phyloP scores from a whole-genome alignment of 2,888 invertebrate species.

The Caenorhabditis zanzibari region DNA sequence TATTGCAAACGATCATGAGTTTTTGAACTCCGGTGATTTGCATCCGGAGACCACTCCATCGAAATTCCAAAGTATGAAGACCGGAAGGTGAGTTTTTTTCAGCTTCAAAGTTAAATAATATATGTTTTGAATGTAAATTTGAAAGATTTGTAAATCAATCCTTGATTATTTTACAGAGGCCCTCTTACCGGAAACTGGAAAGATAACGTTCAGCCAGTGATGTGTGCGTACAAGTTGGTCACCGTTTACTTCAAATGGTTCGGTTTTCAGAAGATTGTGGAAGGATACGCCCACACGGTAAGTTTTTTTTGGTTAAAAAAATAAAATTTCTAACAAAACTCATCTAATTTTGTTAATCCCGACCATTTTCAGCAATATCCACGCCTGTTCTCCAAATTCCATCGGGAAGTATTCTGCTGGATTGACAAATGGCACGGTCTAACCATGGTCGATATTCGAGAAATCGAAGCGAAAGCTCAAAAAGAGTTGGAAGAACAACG shows the following conservation, averaged over 20 bases:
- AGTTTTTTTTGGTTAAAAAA: background rate
- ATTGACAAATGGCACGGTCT: slow-evolving; percentile 98
- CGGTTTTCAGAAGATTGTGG: slow-evolving; percentile 93
- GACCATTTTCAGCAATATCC: slow-evolving; percentile 81
- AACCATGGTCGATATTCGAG: slow-evolving; percentile 98
- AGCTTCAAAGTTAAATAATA: no score
- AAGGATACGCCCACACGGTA: slow-evolving; percentile 86
- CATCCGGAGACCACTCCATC: slow-evolving; percentile 92
- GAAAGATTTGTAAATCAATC: no score
- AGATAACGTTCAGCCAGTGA: slow-evolving; percentile 86
- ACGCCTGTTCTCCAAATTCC: slow-evolving; percentile 97
- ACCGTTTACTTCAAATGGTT: slow-evolving; percentile 99
- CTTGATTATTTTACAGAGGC: slow-evolving; percentile 88
- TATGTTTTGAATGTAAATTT: no score
- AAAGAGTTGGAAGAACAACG: slow-evolving; percentile 76
- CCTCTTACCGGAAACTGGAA: slow-evolving; percentile 87
- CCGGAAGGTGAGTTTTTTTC: slow-evolving; percentile 87
- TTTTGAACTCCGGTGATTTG: slow-evolving; percentile 87
- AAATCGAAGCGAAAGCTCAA: slow-evolving; percentile 95
- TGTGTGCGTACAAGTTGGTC: slow-evolving; percentile 98
- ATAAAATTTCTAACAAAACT: background rate
- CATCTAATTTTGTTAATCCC: background rate
- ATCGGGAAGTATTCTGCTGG: slow-evolving; percentile 99
- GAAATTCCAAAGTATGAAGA: slow-evolving; percentile 93
- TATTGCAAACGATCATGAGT: slow-evolving; percentile 91